Evolutionary conservation across 2,113 vertebrate species (phyloP), one percentile per base, ranked within the genome.

Genomic region (Pongo abelii): DNA sequence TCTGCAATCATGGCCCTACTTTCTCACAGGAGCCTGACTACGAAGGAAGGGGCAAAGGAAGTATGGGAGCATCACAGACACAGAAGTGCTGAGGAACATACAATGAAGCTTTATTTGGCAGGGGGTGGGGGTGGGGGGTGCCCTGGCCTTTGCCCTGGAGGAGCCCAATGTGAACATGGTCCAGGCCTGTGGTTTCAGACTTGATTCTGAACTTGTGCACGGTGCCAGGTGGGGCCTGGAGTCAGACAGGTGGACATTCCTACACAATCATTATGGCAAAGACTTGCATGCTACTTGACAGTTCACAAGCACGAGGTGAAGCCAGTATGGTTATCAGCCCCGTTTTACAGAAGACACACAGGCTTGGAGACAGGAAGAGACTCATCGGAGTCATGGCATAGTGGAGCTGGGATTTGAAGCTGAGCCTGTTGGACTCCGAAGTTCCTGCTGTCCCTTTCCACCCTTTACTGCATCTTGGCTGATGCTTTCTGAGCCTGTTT

Each of bases 321-420:
- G 25, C 17, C 4, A 1, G 55, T 5, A 9, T 11, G 12, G 75
- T 2, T 38, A 35, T 5, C 35, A 8, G 17, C 50, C 30, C 48
- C 59, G 48, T n/a, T 59, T 57, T 32, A 35, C 23, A 57, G 81
- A 46, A 22, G 46, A 16, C 59, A 50, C 5, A 20, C 20, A 55
- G 55, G 46, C 48, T 35, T 22, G 3, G 57, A 30, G 74, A 6
- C 2, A 5, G 18, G 18, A 69, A 32, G 16, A 38, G 57, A 30
- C 23, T 30, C 23, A 3, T 22, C 32, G 0, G 11, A 43, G 32
- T 2, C 11, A 17, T 1, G 12, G 7, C 4, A 2, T 2, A 35
- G 25, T 22, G 35, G 70, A 23, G 30, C 48, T 30, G 7, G 38
- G 23, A 50, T 69, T 8, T 5, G 70, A 16, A 55, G 46, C n/a